Base-by-base conservation (phyloP, 37 sponge, comb jelly and placozoan species). In the Chondrilla cf. caribensis region DNA sequence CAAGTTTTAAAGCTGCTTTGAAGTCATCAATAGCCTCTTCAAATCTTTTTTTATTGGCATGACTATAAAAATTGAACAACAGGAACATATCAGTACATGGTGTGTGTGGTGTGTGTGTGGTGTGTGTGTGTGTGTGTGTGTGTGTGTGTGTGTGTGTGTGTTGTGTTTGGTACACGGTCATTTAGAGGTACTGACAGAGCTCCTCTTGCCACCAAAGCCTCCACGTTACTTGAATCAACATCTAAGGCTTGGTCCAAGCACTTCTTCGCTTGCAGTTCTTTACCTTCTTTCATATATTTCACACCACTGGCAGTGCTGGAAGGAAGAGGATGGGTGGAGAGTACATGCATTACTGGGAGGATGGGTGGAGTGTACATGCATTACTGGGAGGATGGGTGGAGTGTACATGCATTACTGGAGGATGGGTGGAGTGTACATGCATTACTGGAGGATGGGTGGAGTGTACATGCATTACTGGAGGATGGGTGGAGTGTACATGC, bases 191-290 rank as follows among this genome's bases (percentile, higher is more conserved):
- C 87, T 81, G 35, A 93, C 91, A 90, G 83, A 57, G 94, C 94
- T 58, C 94, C 94, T 42, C 91, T 81, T 6, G 94, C 94, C 33
- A 93, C 94, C 2, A 89, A 64, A 33, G 87, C 91, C 44, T 93
- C 94, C 71, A 90, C 94, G 54, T 93, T 93, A 35, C 55, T 18
- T 0, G 80, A 54, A 55, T 93, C 91, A 31, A 93, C 90, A 11
- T 90, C 83, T 70, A 93, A 70, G 17, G 91, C 94, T 77, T 90
- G 90, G 51, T 93, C 51, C 38, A 90, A 79, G 51, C 70, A 68
- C 75, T 90, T 82, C 78, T 83, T 26, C 2, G 94, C 94, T 29
- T 81, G 64, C 8, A 58, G 31, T 14, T 71, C 28, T n/a, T 82
- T 77, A 17, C 88, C 89, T 42, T 77, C 47, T 68, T 93, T 93